Conservation (phyloP, 2,888 invertebrate genomes). For the Epinotia ramella region DNA sequence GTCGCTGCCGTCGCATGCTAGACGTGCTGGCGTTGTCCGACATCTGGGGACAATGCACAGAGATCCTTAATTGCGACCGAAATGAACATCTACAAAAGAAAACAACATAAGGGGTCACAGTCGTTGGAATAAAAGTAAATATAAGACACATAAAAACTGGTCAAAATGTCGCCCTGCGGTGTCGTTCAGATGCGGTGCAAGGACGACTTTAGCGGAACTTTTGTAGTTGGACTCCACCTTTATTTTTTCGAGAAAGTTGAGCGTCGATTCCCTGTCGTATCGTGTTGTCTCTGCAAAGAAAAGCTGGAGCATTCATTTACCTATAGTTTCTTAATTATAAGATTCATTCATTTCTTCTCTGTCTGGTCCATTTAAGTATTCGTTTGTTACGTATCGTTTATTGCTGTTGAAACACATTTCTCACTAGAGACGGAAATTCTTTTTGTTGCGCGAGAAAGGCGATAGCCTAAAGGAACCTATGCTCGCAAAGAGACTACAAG, state of each 20-base stretch:
- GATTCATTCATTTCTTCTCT: too few relatives aligned
- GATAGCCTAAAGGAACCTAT: background rate
- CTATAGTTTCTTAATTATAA: too few relatives aligned
- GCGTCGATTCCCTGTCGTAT: slow-evolving; percentile 21
- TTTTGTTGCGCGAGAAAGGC: background rate
- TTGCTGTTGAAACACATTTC: background rate
- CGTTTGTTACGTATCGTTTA: background rate
- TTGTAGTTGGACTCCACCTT: slow-evolving; percentile 50
- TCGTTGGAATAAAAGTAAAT: slow-evolving; percentile 56
- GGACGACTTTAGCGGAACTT: slow-evolving; percentile 60
- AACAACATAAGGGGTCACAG: slow-evolving; percentile 47
- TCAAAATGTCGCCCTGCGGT: slow-evolving; percentile 68
- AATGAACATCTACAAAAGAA: slow-evolving; percentile 41
- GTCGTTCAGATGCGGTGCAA: slow-evolving; percentile 59
- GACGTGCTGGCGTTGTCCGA: slow-evolving; percentile 16
- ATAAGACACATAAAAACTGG: slow-evolving; percentile 56
- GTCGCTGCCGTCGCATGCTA: too few relatives aligned
- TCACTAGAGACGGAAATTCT: too few relatives aligned
- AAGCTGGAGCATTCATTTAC: background rate
- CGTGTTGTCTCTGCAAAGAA: background rate
- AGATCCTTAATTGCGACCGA: slow-evolving; percentile 41
- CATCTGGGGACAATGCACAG: slow-evolving; percentile 40
- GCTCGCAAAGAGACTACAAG: background rate
- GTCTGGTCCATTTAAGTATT: background rate
- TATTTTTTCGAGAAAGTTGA: slow-evolving; percentile 49